Evolutionary conservation across 2,888 invertebrate genomes (phyloP), one percentile per base, ranked within the genome.

Genomic region (Cephus sareptanus): DNA sequence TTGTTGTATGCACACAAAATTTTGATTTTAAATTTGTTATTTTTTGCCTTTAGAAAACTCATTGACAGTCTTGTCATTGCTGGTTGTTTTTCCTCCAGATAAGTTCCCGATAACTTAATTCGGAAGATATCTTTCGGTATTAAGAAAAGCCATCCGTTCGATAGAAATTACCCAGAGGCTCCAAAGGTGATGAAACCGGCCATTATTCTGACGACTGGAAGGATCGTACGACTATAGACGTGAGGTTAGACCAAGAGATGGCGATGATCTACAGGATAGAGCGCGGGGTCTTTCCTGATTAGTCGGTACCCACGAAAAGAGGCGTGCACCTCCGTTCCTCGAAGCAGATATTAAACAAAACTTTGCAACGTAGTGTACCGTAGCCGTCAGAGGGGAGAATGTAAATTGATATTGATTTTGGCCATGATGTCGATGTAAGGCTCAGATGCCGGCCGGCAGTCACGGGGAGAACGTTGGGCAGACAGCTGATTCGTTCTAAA

Each of bases 331-430:
- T 15, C 9, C 23, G 23, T 56, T 56, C 40, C 71, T n/a, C 71
- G 4, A 71, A 71, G 71, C 31, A 34, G 3, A 15, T 31, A 30
- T 30, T n/a, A 74, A 69, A 74, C 75, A 73, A 74, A 31, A 79
- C 31, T 56, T 70, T 70, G 68, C 73, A 76, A 80, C 80, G 81
- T 83, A 81, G 84, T 84, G 82, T 76, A 81, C 23, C 15, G 31
- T 9, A 15, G 13, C 34, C 71, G 11, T 71, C 13, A 31, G 31
- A 11, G 4, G 70, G 75, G 75, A 73, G 33, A 73, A 78, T 76
- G 82, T 84, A 83, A 85, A 87, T 87, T 88, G 86, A 86, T 88
- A 88, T 88, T 88, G 88, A 88, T 88, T 87, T 80, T 82, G 30
- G 73, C 73, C 6, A 56, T 79, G n/a, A 78, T 80, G 82, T 77